Evolutionary conservation across 1,140 invertebrate genomes (phyloP), one percentile per base, ranked within the genome.

Genomic region (Trinorchestia longiramus): DNA sequence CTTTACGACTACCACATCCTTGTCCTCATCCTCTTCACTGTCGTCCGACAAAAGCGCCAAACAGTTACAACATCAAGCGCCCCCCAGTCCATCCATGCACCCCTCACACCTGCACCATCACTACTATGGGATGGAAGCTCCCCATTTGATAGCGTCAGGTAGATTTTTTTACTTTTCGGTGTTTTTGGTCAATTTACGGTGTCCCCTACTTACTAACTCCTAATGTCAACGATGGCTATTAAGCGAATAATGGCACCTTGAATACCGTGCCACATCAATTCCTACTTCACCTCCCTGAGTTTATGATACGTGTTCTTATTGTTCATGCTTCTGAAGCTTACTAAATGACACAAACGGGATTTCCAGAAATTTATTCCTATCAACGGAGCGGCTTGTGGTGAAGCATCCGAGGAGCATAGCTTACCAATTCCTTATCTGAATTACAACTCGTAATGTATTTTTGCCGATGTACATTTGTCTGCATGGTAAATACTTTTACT

Each of bases 1-100:
- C 17, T 62, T 62, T 57, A 94, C 95, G 8, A 95, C 96, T 53
- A 95, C 96, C 42, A 95, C 96, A 87, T 95, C 96, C 57, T 62
- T 94, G 43, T 96, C 95, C n/a, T 96, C 95, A 53, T 96, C 95
- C 41, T 96, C 95, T 28, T 96, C 95, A 41, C 95, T 96, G 15
- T 96, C 95, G 28, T 96, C 95, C n/a, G 47, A 96, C 45, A 94
- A 94, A 94, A 94, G 92, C 44, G 92, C 92, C 36, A 6, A 44
- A 8, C 92, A 94, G 36, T 8, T 45, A 42, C 11, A 42, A 90
- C 92, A 94, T 94, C 92, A 94, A 47, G 40, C 44, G 19, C 92
- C 92, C 44, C 92, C 92, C 43, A 94, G 92, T 94, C 92, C 92
- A 19, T 53, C 77, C 42, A 47, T 90, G 95, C 87, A 47, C 43